phyloP scores from a whole-genome alignment of 2,888 invertebrate species.

The Automeris io region DNA sequence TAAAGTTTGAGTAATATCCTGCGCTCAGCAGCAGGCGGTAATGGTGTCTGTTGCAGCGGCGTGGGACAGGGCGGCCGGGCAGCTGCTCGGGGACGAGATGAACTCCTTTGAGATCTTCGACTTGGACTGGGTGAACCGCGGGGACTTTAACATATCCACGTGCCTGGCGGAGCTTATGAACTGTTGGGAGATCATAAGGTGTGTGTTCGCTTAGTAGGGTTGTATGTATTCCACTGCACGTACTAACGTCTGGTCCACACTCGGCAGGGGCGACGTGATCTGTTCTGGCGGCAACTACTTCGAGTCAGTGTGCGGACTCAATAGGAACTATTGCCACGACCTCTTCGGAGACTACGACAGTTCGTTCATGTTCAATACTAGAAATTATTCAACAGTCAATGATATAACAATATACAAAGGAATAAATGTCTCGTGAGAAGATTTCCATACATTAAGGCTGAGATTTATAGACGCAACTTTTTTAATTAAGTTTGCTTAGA shows the following conservation, averaged over 20 bases:
- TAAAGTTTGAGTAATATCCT: no score
- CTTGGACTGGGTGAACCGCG: constrained; percentile 24
- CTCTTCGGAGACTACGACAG: constrained; percentile 12
- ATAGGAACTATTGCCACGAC: constrained; percentile 19
- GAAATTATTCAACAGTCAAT: no score
- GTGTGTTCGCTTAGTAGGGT: not conserved
- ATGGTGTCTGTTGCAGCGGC: constrained; percentile 10
- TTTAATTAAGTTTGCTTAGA: no score
- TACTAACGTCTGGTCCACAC: no score
- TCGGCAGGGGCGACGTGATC: constrained; percentile 19
- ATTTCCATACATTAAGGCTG: no score
- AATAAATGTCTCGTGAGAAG: no score
- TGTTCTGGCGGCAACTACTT: constrained; percentile 12
- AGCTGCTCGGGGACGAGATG: constrained; percentile 15
- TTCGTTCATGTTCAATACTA: constrained; percentile 5
- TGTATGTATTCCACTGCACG: no score
- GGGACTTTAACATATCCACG: constrained; percentile 25
- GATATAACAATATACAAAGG: no score
- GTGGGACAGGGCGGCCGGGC: constrained; percentile 11
- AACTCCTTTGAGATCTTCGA: constrained; percentile 16
- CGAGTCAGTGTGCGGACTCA: constrained; percentile 20
- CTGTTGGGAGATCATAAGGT: constrained; percentile 31
- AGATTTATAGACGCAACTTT: no score
- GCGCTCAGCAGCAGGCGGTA: no score
- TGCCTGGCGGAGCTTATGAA: constrained; percentile 26